Evolutionary conservation across 2,113 vertebrate genomes (phyloP), one percentile per base, ranked within the genome.

Genomic region (Dolichallabes microphthalmus): DNA sequence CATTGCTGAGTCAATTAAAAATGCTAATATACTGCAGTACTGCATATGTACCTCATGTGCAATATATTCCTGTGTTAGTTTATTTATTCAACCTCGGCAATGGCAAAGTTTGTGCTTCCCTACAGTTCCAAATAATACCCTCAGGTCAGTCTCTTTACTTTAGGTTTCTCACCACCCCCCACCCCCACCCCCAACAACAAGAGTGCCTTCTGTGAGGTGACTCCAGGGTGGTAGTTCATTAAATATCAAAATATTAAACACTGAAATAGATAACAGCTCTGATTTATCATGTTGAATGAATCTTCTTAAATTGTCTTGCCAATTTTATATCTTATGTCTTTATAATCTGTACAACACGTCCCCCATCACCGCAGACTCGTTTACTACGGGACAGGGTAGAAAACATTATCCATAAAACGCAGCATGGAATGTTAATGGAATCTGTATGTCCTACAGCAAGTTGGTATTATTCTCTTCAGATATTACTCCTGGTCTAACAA

Each of bases 61-160:
- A 14, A 82, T 63, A n/a, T 75, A 57, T 73, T 79, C 64, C 68
- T 75, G 30, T 35, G 79, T 74, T 82, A 27, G 58, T 80, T 82
- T 52, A 80, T 76, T 86, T 82, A 82, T 81, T 74, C 78, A 81
- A 74, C 75, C 9, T 64, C 60, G 27, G 35, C 10, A 13, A 73
- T 66, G 45, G 75, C 68, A 45, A 45, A 45, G 45, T 20, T 63
- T 57, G 32, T 81, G 68, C 45, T 58, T 82, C 50, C 79, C 69
- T 82, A 15, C 58, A 57, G 85, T 66, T 73, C 10, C 45, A 76
- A 57, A 82, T 86, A 86, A 86, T 82, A 82, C 79, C 85, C 85
- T 50, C 57, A 57, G 60, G 85, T 86, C 79, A 82, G 69, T 30
- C 60, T 19, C 25, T 75, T 57, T 75, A 55, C 68, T 75, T 13